Evolutionary conservation across 2,888 invertebrate genomes (phyloP).

Genomic region (Drosophila aldrichi): DNA sequence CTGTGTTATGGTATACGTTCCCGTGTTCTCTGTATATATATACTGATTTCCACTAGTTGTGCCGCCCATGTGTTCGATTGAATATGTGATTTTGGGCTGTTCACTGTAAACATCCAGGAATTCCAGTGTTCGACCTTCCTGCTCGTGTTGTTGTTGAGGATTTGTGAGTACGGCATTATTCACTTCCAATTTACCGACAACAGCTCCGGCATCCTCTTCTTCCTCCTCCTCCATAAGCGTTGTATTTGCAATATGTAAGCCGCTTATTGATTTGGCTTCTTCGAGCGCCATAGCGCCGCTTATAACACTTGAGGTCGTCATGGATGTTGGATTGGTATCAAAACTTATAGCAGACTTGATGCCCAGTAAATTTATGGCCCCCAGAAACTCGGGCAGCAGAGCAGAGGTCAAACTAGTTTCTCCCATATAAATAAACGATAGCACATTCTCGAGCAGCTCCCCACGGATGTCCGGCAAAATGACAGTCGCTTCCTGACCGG

Average conservation of each 20-base stretch:
- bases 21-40: conserved; percentile 83
- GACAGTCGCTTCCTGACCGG: conserved; percentile 82
- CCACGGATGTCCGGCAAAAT: conserved; percentile 84
- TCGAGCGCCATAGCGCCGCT: conserved; percentile 51
- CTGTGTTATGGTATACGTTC: conserved; percentile 82
- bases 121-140: conserved; percentile 73
- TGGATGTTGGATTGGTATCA: conserved; percentile 78
- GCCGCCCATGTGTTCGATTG: conserved; percentile 83
- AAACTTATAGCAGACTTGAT: conserved; percentile 85
- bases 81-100: conserved; percentile 83
- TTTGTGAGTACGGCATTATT: conserved; percentile 37
- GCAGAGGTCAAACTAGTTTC: conserved; percentile 82
- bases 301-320: conserved; percentile 42
- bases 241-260: conserved; percentile 77
- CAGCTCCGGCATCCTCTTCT: conserved; percentile 39
- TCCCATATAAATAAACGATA: conserved; percentile 84
- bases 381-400: conserved; percentile 83
- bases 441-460: conserved; percentile 80
- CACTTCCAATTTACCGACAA: conserved; percentile 49
- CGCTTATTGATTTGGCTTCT: conserved; percentile 61
- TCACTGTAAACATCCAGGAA: conserved; percentile 84
- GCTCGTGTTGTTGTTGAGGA: conserved; percentile 47
- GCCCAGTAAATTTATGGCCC: conserved; percentile 83
- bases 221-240: conserved; percentile 77
- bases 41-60: conserved; percentile 81